Evolutionary conservation across 2,113 vertebrate genomes (phyloP).

Genomic region (Notarius quadriscutis): DNA sequence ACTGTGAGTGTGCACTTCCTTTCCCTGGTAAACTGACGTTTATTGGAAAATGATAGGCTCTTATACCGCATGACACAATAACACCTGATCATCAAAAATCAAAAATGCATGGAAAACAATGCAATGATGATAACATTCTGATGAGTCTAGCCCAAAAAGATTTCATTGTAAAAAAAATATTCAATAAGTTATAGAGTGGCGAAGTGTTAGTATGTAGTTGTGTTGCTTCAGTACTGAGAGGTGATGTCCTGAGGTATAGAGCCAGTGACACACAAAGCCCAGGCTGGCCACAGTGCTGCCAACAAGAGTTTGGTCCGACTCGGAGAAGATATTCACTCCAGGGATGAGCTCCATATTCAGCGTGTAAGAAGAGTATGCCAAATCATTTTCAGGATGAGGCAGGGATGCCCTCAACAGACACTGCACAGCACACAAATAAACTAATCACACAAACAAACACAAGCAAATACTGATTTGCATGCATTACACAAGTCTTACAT

Average conservation of each 20-base stretch:
- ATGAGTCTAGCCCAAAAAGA: neutral
- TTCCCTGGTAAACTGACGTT: neutral
- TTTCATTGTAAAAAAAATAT: neutral
- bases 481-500: neutral
- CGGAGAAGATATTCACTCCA: constrained; percentile 86
- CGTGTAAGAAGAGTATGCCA: constrained; percentile 79
- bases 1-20: neutral
- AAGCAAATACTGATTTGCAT: neutral
- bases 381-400: constrained; percentile 79
- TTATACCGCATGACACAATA: neutral
- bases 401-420: constrained; percentile 82
- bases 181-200: neutral
- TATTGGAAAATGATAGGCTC: neutral
- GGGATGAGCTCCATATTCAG: constrained; percentile 77
- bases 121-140: neutral
- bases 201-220: neutral
- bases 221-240: constrained; percentile 72
- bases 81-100: neutral
- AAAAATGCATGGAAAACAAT: neutral
- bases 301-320: constrained; percentile 75
- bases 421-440: constrained; percentile 63
- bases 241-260: constrained; percentile 80
- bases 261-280: constrained; percentile 82
- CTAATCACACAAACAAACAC: constrained; percentile 13
- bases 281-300: constrained; percentile 78